Conservation (phyloP, 1,140 invertebrate species). For the Aphelenchoides besseyi region DNA sequence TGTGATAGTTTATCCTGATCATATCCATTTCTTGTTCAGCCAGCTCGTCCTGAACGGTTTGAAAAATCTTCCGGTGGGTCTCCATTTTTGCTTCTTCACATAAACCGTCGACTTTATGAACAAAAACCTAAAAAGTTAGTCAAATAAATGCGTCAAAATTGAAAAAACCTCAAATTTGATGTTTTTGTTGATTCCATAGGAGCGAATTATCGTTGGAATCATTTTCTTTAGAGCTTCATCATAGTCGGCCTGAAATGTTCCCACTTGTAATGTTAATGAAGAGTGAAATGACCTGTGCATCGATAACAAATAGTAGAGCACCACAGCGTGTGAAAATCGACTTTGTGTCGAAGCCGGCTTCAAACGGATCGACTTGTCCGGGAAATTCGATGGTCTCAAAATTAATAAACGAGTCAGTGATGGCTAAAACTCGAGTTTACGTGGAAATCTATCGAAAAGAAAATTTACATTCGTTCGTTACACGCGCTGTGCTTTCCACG, state of each 20-base stretch:
- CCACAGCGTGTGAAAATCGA: conserved; percentile 81
- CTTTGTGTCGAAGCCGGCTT: conserved; percentile 89
- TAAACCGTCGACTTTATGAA: conserved; percentile 62
- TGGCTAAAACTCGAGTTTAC: conserved; percentile 63
- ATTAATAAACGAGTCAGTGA: conserved; percentile 95
- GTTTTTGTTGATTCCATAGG: conserved; percentile 88
- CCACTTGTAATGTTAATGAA: too few species aligned
- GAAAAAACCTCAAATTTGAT: conserved; percentile 98
- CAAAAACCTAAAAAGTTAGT: conserved; percentile 48
- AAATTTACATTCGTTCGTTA: conserved; percentile 83
- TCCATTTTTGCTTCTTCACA: conserved; percentile 59
- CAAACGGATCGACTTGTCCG: conserved; percentile 95
- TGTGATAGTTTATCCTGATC: conserved; percentile 74
- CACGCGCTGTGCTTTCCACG: conserved; percentile 94
- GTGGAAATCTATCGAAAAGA: conserved; percentile 5
- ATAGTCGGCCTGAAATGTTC: conserved; percentile 20
- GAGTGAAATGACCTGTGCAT: conserved; percentile 81
- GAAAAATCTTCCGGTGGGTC: conserved; percentile 91
- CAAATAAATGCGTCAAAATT: conserved; percentile 66
- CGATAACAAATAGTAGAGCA: conserved; percentile 96
- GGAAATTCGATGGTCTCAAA: conserved; percentile 99
- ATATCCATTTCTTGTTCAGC: conserved; percentile 74
- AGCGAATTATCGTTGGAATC: conserved; percentile 84
- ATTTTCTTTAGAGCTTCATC: conserved; percentile 85
- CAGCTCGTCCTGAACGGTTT: conserved; percentile 88